Base-by-base conservation (phyloP, 2,113 vertebrate species). In the Oriolus oriolus region DNA sequence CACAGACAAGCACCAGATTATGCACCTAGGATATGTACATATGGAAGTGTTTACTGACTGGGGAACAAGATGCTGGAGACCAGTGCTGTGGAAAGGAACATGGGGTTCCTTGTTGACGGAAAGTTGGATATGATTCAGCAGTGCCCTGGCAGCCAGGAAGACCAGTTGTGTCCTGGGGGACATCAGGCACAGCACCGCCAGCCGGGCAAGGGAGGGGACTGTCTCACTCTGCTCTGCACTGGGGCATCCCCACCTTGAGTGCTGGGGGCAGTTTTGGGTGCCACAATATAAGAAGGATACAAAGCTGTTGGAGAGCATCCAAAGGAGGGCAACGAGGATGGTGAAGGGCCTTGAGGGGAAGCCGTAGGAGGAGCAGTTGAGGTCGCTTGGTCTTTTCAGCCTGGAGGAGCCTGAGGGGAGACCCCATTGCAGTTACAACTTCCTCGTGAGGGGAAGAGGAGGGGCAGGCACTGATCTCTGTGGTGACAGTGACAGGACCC, bases 91-190 rank as follows among this genome's bases (percentile, higher is more conserved):
- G n/a, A 75, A 74, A 16, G 10, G 13, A 10, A 59, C 4, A 7
- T n/a, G 33, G 27, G 8, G 5, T 4, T 89, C 37, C 33, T 60
- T 23, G 13, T 20, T 18, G 28, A 12, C 3, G 6, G 20, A 28
- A 60, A 68, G 16, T 0, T 89, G 69, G 20, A 60, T 4, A 6
- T 41, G n/a, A 47, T 24, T 5, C 69, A 66, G 28, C 9, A n/a
- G 28, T 7, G 23, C 19, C 44, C 28, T 52, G 60, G 35, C 30
- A 64, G 17, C 20, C n/a, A 42, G 37, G 23, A 28, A 8, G 8
- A 19, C 8, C 23, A 52, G 0, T 1, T 0, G 0, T 45, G 39
- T 75, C 23, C 9, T 66, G 69, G 28, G 28, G 4, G 1, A 3
- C n/a, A 41, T 31, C 65, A 64, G 65, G 53, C 44, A 5, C 39